Conservation (phyloP, 2,888 invertebrate genomes). For the Campoplex nolae region DNA sequence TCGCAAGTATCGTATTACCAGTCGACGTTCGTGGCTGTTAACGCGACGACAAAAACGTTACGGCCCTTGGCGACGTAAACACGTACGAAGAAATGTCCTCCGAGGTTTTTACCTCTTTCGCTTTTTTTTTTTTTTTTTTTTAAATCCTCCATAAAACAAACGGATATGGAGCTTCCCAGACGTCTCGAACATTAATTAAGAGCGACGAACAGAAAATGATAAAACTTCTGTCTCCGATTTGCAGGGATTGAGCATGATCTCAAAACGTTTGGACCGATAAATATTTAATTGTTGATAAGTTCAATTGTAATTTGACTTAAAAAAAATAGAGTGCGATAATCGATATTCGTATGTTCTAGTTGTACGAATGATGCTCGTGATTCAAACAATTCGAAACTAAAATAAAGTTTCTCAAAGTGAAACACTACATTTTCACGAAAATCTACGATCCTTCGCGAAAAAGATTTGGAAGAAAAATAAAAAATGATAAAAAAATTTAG, state of each 20-base stretch:
- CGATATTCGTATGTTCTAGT: background rate
- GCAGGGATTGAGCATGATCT: background rate
- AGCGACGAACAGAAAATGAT: slow-evolving; percentile 30
- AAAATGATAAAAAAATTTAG: too few species aligned
- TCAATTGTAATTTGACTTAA: background rate
- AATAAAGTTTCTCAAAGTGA: background rate
- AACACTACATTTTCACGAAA: slow-evolving; percentile 8
- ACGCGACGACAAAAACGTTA: slow-evolving; percentile 56
- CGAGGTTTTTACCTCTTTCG: slow-evolving; percentile 26
- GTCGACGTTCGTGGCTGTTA: slow-evolving; percentile 50
- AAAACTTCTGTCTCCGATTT: background rate
- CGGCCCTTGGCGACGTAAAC: slow-evolving; percentile 39
- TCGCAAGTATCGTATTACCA: slow-evolving; percentile 34
- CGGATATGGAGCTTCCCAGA: slow-evolving; percentile 58
- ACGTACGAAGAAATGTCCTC: slow-evolving; percentile 51
- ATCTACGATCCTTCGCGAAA: slow-evolving; percentile 33
- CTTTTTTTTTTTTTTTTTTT: slow-evolving; percentile 69
- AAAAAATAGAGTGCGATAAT: background rate
- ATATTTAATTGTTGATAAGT: background rate
- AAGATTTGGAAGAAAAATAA: background rate
- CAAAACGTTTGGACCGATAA: background rate
- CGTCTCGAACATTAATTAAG: slow-evolving; percentile 33
- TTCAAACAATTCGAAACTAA: background rate
- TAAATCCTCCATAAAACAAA: slow-evolving; percentile 71
- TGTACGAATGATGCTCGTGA: background rate